These are phyloP conservation scores for Acleris laterana DNA, from an alignment of 2,888 invertebrate genomes.

Conservation along the genomic window DNA sequence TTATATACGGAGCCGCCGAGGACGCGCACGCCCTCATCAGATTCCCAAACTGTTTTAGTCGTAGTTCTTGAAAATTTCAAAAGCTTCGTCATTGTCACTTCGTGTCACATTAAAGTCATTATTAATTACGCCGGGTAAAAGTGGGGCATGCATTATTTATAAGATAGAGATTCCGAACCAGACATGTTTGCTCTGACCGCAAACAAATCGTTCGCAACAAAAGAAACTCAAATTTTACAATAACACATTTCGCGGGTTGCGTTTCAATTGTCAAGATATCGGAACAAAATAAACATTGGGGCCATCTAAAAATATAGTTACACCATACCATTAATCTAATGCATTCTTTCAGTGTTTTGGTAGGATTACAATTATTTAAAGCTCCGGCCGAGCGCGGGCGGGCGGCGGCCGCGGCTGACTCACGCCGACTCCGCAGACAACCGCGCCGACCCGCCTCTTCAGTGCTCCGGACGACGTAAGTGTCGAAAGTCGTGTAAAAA, in stretches of 20 bases:
- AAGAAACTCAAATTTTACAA: constrained; percentile 11
- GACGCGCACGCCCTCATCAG: constrained; percentile 35
- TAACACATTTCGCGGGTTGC: constrained; percentile 34
- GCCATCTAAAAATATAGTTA: constrained; percentile 59
- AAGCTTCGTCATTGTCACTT: no score
- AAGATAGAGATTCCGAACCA: neutral
- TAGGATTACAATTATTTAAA: constrained; percentile 63
- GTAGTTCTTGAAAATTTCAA: no score
- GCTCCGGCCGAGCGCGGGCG: constrained; percentile 51
- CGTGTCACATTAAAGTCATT: no score
- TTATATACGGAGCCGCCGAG: constrained; percentile 46
- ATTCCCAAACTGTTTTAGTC: constrained; percentile 4
- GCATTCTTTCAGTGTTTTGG: constrained; percentile 48
- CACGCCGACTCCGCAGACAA: constrained; percentile 73
- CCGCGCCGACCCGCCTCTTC: constrained; percentile 69
- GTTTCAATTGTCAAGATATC: constrained; percentile 49
- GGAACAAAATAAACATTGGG: constrained; percentile 56
- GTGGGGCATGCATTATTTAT: neutral
- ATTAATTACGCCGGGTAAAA: no score
- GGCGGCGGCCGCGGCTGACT: constrained; percentile 61
- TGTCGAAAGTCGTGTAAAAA: constrained; percentile 84
- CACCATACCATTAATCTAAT: constrained; percentile 54
- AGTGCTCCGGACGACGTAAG: constrained; percentile 82
- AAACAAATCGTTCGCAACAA: neutral
- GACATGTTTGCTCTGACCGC: no score